phyloP scores from a whole-genome alignment of 2,113 vertebrate species.

The Rhea americana region DNA sequence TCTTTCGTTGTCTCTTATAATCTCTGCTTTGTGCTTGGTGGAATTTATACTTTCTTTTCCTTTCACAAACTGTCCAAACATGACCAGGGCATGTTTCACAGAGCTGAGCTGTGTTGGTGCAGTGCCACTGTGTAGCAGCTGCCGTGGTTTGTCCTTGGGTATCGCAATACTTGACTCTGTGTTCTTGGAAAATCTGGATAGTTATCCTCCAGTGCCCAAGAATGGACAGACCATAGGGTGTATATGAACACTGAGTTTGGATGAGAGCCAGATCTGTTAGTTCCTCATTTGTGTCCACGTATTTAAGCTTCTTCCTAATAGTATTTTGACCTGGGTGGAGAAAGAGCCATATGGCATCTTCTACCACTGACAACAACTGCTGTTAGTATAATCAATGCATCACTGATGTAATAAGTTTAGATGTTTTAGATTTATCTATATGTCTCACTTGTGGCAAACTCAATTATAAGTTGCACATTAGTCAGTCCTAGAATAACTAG shows the following conservation, averaged over 20 bases:
- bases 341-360: conserved; percentile 51
- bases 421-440: not conserved
- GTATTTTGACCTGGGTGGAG: conserved; percentile 38
- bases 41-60: not conserved
- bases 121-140: not conserved
- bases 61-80: not conserved
- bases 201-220: not conserved
- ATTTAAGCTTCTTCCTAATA: conserved; percentile 27
- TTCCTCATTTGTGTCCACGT: not conserved
- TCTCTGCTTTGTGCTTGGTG: fast-evolving
- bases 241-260: not conserved
- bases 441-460: conserved; percentile 13
- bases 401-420: conserved; percentile 29
- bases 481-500: not conserved
- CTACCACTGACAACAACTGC: conserved; percentile 7
- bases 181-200: not conserved
- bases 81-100: not conserved
- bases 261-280: conserved; percentile 9
- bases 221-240: not conserved
- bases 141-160: conserved; percentile 39
- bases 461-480: not conserved
- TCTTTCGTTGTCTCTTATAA: fast-evolving
- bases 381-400: conserved; percentile 9
- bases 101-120: not conserved
- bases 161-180: not conserved